Evolutionary conservation across 1,140 invertebrate genomes (phyloP), one percentile per base, ranked within the genome.

Genomic region (Antheraea pernyi): DNA sequence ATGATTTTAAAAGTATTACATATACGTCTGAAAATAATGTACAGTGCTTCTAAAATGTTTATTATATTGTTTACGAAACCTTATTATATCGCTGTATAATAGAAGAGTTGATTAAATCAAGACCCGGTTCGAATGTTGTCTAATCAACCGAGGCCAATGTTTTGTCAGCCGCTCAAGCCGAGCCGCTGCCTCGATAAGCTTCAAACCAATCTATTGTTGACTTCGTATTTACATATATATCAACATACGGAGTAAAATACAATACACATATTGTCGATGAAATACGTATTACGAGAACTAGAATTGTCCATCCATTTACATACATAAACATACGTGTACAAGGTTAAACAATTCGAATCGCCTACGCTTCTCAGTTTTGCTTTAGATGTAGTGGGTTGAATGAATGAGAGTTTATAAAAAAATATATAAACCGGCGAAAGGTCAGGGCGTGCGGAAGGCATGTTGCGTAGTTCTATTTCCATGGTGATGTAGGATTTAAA

Each of bases 151-250:
- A 70, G 46, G 71, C 69, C 71, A 71, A 74, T 84, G 82, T 84
- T 84, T 82, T 86, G 79, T 83, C 81, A 86, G 82, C 68, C 78
- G 67, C 65, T 18, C 19, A 78, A 84, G 81, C 68, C 76, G 65
- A 67, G 19, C 11, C 60, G 42, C 58, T 63, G 62, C 19, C 66
- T 42, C 72, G 69, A 78, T 78, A 76, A 72, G 70, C 74, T 68
- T 53, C 61, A 62, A 65, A 74, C 77, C 72, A 80, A 77, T 79
- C 65, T 71, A 75, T 79, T 78, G 72, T 73, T 65, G 73, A 62
- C 63, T 58, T 65, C 59, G 61, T 65, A 69, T 69, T 67, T 68
- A 71, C 70, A 68, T 71, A 71, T 37, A 30, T 63, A 71, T 63
- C 30, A 67, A 64, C 62, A 64, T 64, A 39, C 19, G 37, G 10